Percentiles rank a stretch among this genome's conserved stretches.
These are phyloP conservation scores for Ophiothrix spiculata DNA, from an alignment of 35 echinoderm and acorn worm genomes.

Conservation along the genomic window DNA sequence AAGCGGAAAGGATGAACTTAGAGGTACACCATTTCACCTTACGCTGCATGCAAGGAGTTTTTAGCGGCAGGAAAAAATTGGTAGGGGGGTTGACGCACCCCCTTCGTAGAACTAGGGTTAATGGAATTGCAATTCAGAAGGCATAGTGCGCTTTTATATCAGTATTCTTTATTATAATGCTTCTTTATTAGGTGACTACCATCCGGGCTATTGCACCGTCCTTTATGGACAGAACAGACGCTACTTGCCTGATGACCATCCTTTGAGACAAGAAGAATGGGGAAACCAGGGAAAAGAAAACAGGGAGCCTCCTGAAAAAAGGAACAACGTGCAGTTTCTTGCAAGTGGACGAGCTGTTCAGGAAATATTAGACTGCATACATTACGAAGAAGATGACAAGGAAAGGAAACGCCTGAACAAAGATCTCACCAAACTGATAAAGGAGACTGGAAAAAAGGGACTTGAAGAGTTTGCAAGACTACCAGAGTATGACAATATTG, in stretches of 20 bases:
- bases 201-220: not conserved
- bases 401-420: not conserved
- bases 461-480: slow-evolving; percentile 2
- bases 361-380: not conserved
- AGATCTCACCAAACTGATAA: not conserved
- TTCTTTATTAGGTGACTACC: not conserved
- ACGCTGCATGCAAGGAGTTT: no score
- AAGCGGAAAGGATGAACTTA: no score
- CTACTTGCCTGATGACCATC: not conserved
- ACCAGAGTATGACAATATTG: not conserved
- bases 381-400: not conserved
- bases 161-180: not conserved
- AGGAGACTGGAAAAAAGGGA: slow-evolving; percentile 20
- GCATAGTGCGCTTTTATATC: no score
- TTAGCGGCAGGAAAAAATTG: no score
- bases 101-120: no score
- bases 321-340: not conserved
- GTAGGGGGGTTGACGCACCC: no score
- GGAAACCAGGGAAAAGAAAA: not conserved
- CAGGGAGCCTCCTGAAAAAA: not conserved
- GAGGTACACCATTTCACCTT: no score
- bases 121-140: no score
- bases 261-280: not conserved
- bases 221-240: not conserved
- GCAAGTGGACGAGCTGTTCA: not conserved